Percentiles rank a stretch among this genome's conserved stretches.
Conservation (phyloP, 2,888 invertebrate genomes). For the Conops quadrifasciatus region DNA sequence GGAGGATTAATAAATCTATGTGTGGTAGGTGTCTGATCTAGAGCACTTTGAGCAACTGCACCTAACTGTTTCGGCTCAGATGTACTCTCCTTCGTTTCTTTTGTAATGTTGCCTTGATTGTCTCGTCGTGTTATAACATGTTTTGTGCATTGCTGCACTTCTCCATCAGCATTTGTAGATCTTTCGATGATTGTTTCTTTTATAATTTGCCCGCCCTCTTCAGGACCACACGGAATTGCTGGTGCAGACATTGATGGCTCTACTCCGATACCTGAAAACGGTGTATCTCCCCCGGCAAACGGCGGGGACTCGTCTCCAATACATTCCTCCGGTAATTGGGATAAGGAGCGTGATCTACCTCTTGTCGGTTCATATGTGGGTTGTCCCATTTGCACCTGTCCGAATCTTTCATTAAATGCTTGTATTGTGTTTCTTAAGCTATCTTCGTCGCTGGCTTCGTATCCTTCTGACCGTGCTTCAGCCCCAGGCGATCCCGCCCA, state of each 20-base stretch:
- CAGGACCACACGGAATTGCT: slow-evolving; percentile 23
- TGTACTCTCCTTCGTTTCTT: slow-evolving; percentile 23
- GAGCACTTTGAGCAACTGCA: neutral
- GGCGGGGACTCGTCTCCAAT: neutral
- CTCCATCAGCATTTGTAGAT: slow-evolving; percentile 37
- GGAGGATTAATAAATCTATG: neutral
- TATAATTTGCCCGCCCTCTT: slow-evolving; percentile 30
- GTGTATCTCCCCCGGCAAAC: neutral
- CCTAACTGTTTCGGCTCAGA: neutral
- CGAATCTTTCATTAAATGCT: neutral
- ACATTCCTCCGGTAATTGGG: neutral
- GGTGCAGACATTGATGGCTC: too few species aligned
- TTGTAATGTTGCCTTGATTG: slow-evolving; percentile 38
- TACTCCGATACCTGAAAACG: too few species aligned
- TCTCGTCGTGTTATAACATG: slow-evolving; percentile 41
- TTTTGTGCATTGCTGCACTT: slow-evolving; percentile 32
- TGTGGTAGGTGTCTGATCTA: neutral
- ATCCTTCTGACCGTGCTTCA: too few species aligned
- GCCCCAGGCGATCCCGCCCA: neutral
- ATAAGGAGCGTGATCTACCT: neutral
- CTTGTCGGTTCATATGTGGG: neutral
- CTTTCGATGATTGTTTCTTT: slow-evolving; percentile 37
- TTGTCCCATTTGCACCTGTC: neutral
- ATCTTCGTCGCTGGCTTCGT: too few species aligned
- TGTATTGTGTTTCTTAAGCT: neutral